Evolutionary conservation across 2,888 invertebrate genomes (phyloP).

Genomic region (Heterodera filipjevi): DNA sequence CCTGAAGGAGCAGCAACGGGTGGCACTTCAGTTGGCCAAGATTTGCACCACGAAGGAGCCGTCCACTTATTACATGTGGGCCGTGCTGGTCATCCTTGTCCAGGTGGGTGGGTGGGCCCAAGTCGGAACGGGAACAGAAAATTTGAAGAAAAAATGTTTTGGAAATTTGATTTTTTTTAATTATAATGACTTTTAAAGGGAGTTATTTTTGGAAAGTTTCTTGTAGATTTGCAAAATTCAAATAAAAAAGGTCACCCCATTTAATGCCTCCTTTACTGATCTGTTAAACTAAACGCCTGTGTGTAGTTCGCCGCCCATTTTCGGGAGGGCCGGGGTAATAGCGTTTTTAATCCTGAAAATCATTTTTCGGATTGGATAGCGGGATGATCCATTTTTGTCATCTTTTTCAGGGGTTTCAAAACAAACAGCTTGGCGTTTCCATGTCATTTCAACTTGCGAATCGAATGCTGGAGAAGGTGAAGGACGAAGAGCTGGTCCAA

Average conservation of each 20-base stretch:
- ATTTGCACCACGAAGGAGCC: constrained; percentile 73
- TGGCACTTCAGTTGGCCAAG: constrained; percentile 87
- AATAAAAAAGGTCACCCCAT: no score
- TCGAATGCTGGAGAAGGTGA: constrained; percentile 77
- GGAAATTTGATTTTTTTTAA: constrained; percentile 10
- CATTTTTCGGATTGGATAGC: no score
- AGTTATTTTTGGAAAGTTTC: neutral
- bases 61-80: constrained; percentile 97
- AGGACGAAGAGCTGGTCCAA: constrained; percentile 80
- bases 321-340: no score
- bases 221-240: no score
- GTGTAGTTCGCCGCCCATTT: no score
- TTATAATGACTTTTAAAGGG: no score
- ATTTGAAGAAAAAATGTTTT: no score
- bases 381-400: no score
- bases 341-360: neutral
- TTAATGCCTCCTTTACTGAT: no score
- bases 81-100: constrained; percentile 91
- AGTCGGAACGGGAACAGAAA: no score
- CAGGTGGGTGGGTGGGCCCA: constrained; percentile 77
- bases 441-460: constrained; percentile 85
- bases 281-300: no score
- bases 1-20: constrained; percentile 73
- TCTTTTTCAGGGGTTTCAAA: constrained; percentile 46
- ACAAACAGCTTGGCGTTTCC: constrained; percentile 69